Conservation (phyloP, 2,888 invertebrate genomes). For the Pterostichus madidus region DNA sequence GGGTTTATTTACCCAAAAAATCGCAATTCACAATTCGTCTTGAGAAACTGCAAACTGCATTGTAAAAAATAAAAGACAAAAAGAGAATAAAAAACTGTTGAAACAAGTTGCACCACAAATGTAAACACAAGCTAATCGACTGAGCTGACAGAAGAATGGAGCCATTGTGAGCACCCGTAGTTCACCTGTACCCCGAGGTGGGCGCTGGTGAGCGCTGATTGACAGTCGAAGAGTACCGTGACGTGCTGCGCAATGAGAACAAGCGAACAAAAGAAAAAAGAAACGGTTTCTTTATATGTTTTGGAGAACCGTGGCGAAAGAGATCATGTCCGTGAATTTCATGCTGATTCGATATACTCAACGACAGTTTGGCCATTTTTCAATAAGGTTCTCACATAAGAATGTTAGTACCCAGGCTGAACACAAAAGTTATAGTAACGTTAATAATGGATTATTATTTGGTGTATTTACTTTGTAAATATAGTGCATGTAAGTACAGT, state of each 20-base stretch:
- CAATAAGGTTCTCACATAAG: conserved; percentile 8
- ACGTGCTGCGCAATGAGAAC: conserved; percentile 46
- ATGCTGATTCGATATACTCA: conserved; percentile 51
- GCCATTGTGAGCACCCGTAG: conserved; percentile 51
- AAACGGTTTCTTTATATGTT: conserved; percentile 63
- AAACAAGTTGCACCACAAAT: conserved; percentile 63
- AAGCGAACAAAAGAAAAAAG: conserved; percentile 49
- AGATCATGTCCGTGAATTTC: conserved; percentile 60
- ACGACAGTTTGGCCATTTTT: conserved; percentile 55
- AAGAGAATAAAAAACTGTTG: conserved; percentile 53
- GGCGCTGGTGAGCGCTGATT: conserved; percentile 54
- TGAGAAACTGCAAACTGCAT: too few species aligned
- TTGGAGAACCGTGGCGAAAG: conserved; percentile 57
- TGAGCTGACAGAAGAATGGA: conserved; percentile 53
- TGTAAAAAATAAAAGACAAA: conserved; percentile 48
- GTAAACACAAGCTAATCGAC: conserved; percentile 58
- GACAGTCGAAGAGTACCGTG: conserved; percentile 63
- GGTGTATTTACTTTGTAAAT: conserved; percentile 3
- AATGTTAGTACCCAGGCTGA: background rate
- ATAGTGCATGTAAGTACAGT: background rate
- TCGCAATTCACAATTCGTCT: conserved; percentile 42
- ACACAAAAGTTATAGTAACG: conserved; percentile 8
- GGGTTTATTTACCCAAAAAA: conserved; percentile 62
- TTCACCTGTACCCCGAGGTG: conserved; percentile 65
- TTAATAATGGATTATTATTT: conserved; percentile 16